Conservation (phyloP, 2,888 invertebrate species). For the Tuta absoluta region DNA sequence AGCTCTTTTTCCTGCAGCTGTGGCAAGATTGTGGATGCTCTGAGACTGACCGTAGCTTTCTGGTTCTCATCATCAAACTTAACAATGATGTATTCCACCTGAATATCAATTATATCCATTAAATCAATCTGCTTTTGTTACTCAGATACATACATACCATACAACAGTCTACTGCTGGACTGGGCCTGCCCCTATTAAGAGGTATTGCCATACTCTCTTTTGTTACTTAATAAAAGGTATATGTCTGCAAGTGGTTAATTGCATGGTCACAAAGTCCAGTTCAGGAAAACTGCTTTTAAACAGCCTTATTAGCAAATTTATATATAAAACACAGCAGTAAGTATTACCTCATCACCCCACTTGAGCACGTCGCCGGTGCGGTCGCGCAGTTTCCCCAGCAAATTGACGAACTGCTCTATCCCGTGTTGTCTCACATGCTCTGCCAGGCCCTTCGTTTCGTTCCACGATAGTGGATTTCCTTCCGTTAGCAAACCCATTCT, state of each 20-base stretch:
- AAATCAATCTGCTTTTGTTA: too few relatives aligned
- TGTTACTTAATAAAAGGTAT: conserved; percentile 40
- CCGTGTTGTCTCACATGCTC: conserved; percentile 97
- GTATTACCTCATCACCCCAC: conserved; percentile 95
- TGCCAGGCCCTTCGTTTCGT: conserved; percentile 94
- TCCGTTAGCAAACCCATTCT: conserved; percentile 96
- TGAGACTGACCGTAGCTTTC: conserved; percentile 91
- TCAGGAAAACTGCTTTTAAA: neutral
- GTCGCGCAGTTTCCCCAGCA: conserved; percentile 93
- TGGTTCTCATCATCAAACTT: conserved; percentile 94
- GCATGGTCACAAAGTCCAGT: neutral
- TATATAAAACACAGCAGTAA: conserved; percentile 48
- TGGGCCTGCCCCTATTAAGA: too few relatives aligned
- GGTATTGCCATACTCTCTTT: too few relatives aligned
- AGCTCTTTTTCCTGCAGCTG: conserved; percentile 91
- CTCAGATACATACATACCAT: too few relatives aligned
- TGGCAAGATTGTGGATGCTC: conserved; percentile 89
- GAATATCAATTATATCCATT: conserved; percentile 15
- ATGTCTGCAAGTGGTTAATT: conserved; percentile 6
- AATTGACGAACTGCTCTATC: conserved; percentile 96
- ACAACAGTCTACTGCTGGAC: too few relatives aligned
- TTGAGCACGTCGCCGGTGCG: conserved; percentile 95
- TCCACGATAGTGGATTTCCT: conserved; percentile 97
- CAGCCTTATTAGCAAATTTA: neutral
- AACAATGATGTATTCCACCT: conserved; percentile 97